Base-by-base conservation (phyloP, 2,113 vertebrate species). In the Pampusana beccarii region DNA sequence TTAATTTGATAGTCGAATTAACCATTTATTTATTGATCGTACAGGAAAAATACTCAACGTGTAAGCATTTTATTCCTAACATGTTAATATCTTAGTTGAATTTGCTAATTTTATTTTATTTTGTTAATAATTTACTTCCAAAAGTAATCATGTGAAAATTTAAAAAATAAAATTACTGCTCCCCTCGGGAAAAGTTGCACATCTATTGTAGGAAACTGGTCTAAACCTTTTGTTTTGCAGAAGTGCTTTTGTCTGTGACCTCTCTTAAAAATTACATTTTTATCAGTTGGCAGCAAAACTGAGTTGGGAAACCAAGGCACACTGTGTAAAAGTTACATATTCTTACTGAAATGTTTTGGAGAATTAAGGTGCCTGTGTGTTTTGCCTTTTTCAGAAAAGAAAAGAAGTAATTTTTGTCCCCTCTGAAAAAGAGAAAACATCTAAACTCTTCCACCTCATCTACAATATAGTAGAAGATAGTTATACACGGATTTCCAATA, bases 401-500 rank as follows among this genome's bases (percentile, higher is more conserved):
- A 97, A 97, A 83, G 98, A 98, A 97, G 98, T 97, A 18, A 82
- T 98, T 91, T 99, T 99, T 85, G 97, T 97, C 70, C 99, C 99
- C 3, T 98, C 98, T 89, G 98, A 98, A 97, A 97, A 98, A 51
- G 99, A 99, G 96, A 99, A 98, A 98, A 79, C 85, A 10, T 98
- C 95, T 83, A 97, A 98, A 93, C 61, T 97, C 11, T 98, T 99
- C 80, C 99, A 99, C 29, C 97, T 99, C 16, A 70, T 72, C 69
- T 99, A 99, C 77, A 98, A 97, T 82, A 54, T 98, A 92, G 93
- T 98, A 58, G 98, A 98, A 46, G 98, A 99, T 96, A 93, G 91
- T 92, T 99, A 99, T 75, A 97, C 97, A 46, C 97, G 99, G 71
- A 85, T 98, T 95, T 99, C 99, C 90, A 98, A 97, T 93, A 96